Evolutionary conservation across 2,888 invertebrate genomes (phyloP), one percentile per base, ranked within the genome.

Genomic region (Taphrorychus bicolor): DNA sequence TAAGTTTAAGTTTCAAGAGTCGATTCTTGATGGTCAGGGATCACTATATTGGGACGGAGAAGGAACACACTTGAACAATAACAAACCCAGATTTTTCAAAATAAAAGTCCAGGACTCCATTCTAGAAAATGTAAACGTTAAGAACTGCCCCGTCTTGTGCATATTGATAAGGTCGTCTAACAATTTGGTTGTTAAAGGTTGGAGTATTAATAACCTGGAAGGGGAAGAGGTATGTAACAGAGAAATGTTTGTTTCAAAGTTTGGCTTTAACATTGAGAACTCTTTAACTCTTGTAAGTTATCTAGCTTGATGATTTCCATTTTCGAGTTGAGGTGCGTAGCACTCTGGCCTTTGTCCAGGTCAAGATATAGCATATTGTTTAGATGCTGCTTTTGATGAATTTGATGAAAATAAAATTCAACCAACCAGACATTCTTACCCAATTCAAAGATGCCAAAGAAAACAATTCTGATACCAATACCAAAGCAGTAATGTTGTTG

Each of bases 1-100:
- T 16, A 45, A 45, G 16, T 45, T 45, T 45, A 45, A 45, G 5
- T 3, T 16, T 48, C 11, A 21, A 54, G 24, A 48, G 7, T 66
- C 66, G 14, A 41, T 59, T n/a, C 14, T 66, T 14, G 66, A 66
- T 58, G 66, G 66, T 19, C 61, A 58, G 24, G 66, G 66, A 32
- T 24, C 51, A 32, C 17, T 66, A 24, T 66, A 41, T 16, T 66
- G 66, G 66, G 66, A 66, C 21, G 61, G 61, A 4, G 16, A 52
- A 40, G 66, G 66, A 4, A 52, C 51, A 16, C 21, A 22, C 11
- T 54, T 51, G 65, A 58, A 54, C 11, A 59, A 48, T n/a, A 56
- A 17, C 2, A 66, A 60, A 51, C 66, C 66, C 5, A 56, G 19
- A 41, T 51, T 60, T 41, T 32, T 40, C 5, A 48, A 18, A 17